These are phyloP conservation scores for Drosophila carrolli DNA, from an alignment of 1,140 invertebrate genomes.

Conservation along the genomic window DNA sequence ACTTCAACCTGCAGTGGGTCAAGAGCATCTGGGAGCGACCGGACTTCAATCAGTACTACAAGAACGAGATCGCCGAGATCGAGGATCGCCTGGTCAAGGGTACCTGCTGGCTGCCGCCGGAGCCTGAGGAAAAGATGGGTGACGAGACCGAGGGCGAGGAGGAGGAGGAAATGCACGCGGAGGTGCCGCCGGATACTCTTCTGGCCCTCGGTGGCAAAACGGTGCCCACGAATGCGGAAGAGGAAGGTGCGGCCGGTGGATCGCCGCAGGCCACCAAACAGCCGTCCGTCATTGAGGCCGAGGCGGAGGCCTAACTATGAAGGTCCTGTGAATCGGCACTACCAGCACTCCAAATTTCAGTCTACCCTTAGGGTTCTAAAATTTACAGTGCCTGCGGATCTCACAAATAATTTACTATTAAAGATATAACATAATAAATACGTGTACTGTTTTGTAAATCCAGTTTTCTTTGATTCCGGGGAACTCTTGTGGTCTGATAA, in stretches of 20 bases:
- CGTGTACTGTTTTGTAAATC: slow-evolving; percentile 2
- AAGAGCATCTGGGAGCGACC: slow-evolving; percentile 78
- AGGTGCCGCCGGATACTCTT: slow-evolving; percentile 24
- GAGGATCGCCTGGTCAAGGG: slow-evolving; percentile 67
- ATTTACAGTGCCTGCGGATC: slow-evolving; percentile 3
- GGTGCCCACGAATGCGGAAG: neutral
- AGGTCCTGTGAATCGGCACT: neutral
- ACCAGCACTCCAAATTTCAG: neutral
- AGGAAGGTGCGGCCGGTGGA: neutral
- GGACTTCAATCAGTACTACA: slow-evolving; percentile 77
- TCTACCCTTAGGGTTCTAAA: neutral
- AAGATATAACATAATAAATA: neutral
- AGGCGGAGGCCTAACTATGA: slow-evolving; percentile 23
- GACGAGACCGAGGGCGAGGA: slow-evolving; percentile 49
- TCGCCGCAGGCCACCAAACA: slow-evolving; percentile 8
- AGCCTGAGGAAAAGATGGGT: slow-evolving; percentile 36
- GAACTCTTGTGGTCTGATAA: too few species aligned
- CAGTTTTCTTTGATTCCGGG: neutral
- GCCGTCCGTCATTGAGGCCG: slow-evolving; percentile 1
- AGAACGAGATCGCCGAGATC: slow-evolving; percentile 74
- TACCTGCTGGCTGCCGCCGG: slow-evolving; percentile 65
- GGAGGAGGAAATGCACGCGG: slow-evolving; percentile 22
- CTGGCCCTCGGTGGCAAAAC: slow-evolving; percentile 57
- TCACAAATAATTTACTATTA: neutral
- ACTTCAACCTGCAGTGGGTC: slow-evolving; percentile 76